Conservation (phyloP, 2,888 invertebrate species). For the Tetrapedia diversipes region DNA sequence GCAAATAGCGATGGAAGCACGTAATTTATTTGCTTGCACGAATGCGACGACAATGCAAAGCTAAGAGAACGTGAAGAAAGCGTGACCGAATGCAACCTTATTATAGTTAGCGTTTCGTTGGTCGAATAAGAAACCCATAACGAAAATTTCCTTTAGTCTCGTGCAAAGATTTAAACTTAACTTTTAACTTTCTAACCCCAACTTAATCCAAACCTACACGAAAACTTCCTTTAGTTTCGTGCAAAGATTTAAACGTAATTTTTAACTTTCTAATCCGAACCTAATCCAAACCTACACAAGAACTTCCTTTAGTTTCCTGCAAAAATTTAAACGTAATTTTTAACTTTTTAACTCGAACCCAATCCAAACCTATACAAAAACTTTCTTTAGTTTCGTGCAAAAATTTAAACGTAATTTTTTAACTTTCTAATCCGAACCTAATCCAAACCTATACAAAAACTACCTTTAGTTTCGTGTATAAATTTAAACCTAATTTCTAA, state of each 20-base stretch:
- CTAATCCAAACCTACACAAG: too few relatives aligned
- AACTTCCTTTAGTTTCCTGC: not conserved
- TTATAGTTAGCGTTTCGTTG: conserved; percentile 3
- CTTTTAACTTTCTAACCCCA: too few relatives aligned
- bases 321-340: not conserved
- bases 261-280: too few relatives aligned
- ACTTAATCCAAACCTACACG: too few relatives aligned
- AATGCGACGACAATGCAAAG: conserved; percentile 24
- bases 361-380: too few relatives aligned
- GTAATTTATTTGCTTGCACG: conserved; percentile 31
- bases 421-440: too few relatives aligned
- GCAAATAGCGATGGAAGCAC: conserved; percentile 15
- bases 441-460: too few relatives aligned
- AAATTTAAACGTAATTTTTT: not conserved
- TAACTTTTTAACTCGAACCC: too few relatives aligned
- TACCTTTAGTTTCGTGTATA: not conserved
- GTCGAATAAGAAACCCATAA: too few relatives aligned
- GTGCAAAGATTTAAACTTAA: not conserved
- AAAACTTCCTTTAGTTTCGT: not conserved
- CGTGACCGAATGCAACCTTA: conserved; percentile 11
- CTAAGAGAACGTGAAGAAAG: conserved; percentile 2
- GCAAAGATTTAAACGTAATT: not conserved
- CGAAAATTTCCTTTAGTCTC: too few relatives aligned
- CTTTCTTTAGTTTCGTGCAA: not conserved
- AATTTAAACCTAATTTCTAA: too few relatives aligned